Conservation (phyloP, 2,888 invertebrate genomes). For the Tortrix viridana region DNA sequence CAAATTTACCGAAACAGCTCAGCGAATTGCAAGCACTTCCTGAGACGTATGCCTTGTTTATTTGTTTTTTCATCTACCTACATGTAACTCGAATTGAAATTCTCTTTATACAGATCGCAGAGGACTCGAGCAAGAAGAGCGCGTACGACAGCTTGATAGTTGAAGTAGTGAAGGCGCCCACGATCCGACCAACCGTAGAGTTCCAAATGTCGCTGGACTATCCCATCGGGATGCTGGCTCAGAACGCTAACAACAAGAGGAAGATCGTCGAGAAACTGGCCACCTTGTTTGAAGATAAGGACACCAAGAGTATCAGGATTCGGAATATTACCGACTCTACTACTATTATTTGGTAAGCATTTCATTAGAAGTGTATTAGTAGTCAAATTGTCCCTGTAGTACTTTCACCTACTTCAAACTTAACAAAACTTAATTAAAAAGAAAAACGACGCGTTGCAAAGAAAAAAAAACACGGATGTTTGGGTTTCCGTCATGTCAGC, state of each 20-base stretch:
- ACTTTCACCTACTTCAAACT: too few species aligned
- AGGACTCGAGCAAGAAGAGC: conserved; percentile 88
- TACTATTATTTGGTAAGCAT: conserved; percentile 86
- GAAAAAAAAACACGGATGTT: too few species aligned
- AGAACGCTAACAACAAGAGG: conserved; percentile 89
- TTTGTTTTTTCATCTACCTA: too few species aligned
- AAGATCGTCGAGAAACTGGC: conserved; percentile 92
- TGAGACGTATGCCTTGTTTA: too few species aligned
- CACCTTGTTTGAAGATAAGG: conserved; percentile 89
- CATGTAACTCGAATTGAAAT: not conserved
- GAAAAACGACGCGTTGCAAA: too few species aligned
- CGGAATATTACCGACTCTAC: conserved; percentile 88
- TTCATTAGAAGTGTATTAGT: not conserved
- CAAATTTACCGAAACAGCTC: too few species aligned
- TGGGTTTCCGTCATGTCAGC: too few species aligned
- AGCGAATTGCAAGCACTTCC: too few species aligned
- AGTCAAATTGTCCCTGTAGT: too few species aligned
- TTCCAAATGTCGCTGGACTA: conserved; percentile 92
- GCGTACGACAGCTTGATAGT: conserved; percentile 92
- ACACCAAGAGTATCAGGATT: conserved; percentile 89
- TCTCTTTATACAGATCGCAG: conserved; percentile 82
- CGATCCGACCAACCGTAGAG: conserved; percentile 88
- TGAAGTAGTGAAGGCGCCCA: conserved; percentile 87
- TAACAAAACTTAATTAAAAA: conserved; percentile 1
- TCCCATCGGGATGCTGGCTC: conserved; percentile 87